phyloP scores from a whole-genome alignment of 2,113 vertebrate genomes.

The Entomyzon cyanotis region DNA sequence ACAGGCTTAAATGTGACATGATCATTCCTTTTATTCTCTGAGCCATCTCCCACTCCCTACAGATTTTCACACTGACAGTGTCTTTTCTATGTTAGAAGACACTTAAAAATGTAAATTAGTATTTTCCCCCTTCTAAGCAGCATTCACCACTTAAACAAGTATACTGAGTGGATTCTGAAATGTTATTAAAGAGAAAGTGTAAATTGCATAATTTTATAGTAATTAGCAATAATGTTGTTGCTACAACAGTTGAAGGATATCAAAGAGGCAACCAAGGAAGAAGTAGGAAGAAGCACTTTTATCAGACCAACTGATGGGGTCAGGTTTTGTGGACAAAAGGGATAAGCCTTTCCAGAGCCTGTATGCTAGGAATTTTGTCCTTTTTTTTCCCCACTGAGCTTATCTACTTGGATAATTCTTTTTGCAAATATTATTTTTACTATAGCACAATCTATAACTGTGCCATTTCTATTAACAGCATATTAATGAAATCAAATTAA shows the following conservation, averaged over 20 bases:
- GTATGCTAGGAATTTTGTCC: not conserved
- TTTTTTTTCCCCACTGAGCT: not conserved
- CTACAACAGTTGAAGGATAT: not conserved
- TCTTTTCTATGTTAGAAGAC: not conserved
- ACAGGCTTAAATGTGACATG: not conserved
- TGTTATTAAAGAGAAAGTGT: not conserved
- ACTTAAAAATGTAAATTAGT: conserved; percentile 43
- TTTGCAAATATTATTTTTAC: not conserved
- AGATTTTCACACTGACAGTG: not conserved
- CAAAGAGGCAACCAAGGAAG: not conserved
- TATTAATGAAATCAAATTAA: not conserved
- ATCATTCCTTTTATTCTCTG: not conserved
- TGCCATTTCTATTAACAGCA: not conserved
- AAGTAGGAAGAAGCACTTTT: not conserved
- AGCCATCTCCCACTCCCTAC: not conserved
- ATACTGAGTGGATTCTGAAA: not conserved
- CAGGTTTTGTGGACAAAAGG: not conserved
- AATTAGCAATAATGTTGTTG: not conserved
- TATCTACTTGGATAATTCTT: not conserved
- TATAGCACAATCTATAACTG: not conserved
- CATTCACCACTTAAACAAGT: conserved; percentile 1
- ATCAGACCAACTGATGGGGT: not conserved
- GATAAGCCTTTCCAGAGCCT: not conserved
- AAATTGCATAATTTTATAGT: not conserved
- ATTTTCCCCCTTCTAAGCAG: conserved; percentile 7